Conservation (phyloP, 2,797 vertebrate genomes). For the Prionace glauca region DNA sequence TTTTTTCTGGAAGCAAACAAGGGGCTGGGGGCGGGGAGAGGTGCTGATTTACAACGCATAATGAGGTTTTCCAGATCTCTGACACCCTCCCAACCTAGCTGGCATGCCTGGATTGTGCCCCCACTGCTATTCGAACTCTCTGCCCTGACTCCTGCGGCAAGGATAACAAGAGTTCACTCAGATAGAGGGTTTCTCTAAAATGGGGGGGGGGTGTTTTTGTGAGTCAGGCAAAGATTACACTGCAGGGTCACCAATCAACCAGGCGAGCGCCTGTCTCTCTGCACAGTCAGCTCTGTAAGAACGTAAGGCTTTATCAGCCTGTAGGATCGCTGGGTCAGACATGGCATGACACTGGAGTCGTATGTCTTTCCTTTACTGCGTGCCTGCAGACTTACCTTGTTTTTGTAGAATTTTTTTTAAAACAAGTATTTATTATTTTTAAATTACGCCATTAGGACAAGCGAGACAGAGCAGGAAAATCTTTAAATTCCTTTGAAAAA, state of each 20-base stretch:
- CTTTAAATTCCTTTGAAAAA: not conserved
- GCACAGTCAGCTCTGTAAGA: not conserved
- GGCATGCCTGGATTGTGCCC: not conserved
- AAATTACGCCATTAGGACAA: not conserved
- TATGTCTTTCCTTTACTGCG: not conserved
- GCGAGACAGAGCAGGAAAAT: not conserved
- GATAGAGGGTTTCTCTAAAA: not conserved
- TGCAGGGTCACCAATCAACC: not conserved
- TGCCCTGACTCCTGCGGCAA: not conserved
- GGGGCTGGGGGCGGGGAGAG: conserved; percentile 34
- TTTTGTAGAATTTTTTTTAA: not conserved
- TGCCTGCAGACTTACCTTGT: not conserved
- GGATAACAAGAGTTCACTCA: not conserved
- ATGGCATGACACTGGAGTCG: not conserved
- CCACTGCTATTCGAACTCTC: not conserved
- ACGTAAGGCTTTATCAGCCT: not conserved
- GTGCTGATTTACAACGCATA: not conserved
- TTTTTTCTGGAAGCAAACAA: conserved; percentile 48
- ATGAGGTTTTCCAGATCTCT: not conserved
- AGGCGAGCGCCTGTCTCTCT: not conserved
- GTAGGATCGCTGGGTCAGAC: not conserved
- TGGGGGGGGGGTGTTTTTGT: not conserved
- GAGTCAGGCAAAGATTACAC: not conserved
- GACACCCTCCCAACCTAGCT: not conserved
- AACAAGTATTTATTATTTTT: conserved; percentile 21